Evolutionary conservation across 2,888 invertebrate species (phyloP).

Genomic region (Tetragonula carbonaria): DNA sequence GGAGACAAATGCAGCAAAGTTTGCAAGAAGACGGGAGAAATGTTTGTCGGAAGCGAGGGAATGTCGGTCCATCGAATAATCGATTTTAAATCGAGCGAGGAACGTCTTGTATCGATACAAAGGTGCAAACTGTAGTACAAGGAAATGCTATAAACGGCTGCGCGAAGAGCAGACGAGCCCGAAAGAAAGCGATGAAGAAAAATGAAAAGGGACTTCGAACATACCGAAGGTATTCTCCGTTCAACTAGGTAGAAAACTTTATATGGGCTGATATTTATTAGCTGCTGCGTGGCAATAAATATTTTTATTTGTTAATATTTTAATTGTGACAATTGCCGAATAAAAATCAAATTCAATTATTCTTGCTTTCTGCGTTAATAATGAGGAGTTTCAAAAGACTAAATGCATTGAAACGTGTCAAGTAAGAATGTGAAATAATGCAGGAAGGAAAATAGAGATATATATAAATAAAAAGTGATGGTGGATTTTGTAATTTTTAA

Average conservation of each 20-base stretch:
- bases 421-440: no score
- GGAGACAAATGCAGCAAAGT: background rate
- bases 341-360: no score
- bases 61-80: constrained; percentile 12
- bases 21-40: no score
- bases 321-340: no score
- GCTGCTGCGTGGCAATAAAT: no score
- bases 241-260: constrained; percentile 46
- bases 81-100: constrained; percentile 31
- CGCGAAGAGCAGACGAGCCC: background rate
- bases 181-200: constrained; percentile 14
- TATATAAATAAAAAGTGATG: no score
- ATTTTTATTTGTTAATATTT: no score
- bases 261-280: constrained; percentile 13
- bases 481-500: no score
- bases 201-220: constrained; percentile 25
- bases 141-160: constrained; percentile 35
- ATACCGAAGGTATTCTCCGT: constrained; percentile 24
- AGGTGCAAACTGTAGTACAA: constrained; percentile 44
- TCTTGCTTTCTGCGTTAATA: no score
- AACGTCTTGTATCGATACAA: constrained; percentile 34
- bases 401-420: no score
- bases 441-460: no score
- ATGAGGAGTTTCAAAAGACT: no score
- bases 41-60: constrained; percentile 12